phyloP scores from a whole-genome alignment of 2,113 vertebrate genomes.

The Actenoides hombroni region DNA sequence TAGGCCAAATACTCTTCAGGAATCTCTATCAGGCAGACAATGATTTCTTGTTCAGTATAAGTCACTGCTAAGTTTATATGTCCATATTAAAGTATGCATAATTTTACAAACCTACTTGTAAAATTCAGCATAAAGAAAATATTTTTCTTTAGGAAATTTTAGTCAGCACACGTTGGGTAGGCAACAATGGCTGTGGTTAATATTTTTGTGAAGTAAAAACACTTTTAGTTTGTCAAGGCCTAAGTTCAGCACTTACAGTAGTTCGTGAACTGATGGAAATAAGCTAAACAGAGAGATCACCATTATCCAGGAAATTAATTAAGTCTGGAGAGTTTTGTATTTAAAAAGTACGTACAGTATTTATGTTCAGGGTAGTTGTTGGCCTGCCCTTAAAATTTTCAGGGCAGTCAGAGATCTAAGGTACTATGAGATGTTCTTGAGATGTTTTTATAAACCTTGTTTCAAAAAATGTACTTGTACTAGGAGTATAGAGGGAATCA shows the following conservation, averaged over 20 bases:
- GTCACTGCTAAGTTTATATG: background rate
- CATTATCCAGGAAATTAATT: background rate
- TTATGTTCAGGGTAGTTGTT: background rate
- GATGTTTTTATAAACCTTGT: background rate
- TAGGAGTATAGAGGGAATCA: background rate
- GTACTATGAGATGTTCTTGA: background rate
- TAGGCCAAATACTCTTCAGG: background rate
- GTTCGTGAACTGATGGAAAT: background rate
- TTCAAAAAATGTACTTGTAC: background rate
- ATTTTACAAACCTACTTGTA: background rate
- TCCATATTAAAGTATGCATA: background rate
- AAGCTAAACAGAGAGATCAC: background rate
- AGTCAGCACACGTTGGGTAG: background rate
- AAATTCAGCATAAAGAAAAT: background rate
- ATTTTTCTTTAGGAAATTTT: background rate
- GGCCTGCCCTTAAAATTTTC: background rate
- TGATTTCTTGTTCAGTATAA: background rate
- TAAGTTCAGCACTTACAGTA: background rate
- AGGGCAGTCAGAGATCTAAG: background rate
- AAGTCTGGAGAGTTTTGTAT: background rate
- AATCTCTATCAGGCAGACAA: background rate
- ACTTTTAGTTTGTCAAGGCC: background rate
- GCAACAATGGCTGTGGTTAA: background rate
- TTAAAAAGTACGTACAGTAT: background rate
- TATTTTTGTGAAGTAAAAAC: background rate